Conservation (phyloP, 2,888 invertebrate genomes). For the Coecobrya sp. region DNA sequence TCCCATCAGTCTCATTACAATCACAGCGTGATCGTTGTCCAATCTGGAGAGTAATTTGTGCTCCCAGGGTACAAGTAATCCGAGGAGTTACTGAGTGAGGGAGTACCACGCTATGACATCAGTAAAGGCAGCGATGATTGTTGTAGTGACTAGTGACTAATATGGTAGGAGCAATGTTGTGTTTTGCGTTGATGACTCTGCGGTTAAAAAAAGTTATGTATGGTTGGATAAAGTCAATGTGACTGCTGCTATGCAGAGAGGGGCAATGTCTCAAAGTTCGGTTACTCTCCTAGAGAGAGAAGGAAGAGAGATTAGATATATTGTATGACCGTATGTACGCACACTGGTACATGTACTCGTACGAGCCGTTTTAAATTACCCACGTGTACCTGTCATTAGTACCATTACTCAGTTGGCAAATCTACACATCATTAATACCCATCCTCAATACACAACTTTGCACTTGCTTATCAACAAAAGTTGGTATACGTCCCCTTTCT, state of each 20-base stretch:
- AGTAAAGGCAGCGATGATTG: conserved; percentile 10
- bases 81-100: conserved; percentile 2
- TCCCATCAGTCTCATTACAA: conserved; percentile 83
- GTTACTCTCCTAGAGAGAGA: background rate
- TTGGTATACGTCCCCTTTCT: background rate
- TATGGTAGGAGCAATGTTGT: conserved; percentile 30
- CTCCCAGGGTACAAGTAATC: conserved; percentile 78
- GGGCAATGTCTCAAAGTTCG: background rate
- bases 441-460: conserved; percentile 75
- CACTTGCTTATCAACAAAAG: conserved; percentile 55
- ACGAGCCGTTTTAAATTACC: conserved; percentile 30
- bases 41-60: conserved; percentile 81
- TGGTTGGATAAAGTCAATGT: conserved; percentile 58
- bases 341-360: background rate
- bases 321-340: background rate
- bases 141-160: background rate
- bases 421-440: conserved; percentile 78
- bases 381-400: conserved; percentile 74
- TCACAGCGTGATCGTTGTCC: conserved; percentile 81
- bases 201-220: conserved; percentile 52
- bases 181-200: conserved; percentile 26
- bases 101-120: conserved; percentile 11
- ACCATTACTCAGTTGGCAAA: conserved; percentile 73
- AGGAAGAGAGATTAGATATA: background rate
- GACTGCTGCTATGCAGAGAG: conserved; percentile 26